Base-by-base conservation (phyloP, 2,888 invertebrate genomes). In the Cepaea hortensis region DNA sequence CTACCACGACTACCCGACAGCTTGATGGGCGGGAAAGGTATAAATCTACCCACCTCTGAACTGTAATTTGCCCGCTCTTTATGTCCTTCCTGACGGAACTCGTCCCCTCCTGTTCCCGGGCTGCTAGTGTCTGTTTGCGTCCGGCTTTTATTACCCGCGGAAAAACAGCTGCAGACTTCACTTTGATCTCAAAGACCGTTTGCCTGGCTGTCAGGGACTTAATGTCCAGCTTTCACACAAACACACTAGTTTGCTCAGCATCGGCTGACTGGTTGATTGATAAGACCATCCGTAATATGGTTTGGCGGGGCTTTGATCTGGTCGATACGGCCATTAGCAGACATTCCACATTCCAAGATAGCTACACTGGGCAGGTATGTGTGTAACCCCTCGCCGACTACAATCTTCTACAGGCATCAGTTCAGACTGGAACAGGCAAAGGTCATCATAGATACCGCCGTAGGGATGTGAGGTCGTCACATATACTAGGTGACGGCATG, bases 281-380 rank as follows among this genome's bases (percentile, higher is more conserved):
- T 73, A 82, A 72, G 73, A 75, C 9, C 55, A 18, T 70, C 68
- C 2, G 23, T 68, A 84, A 84, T 77, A 84, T 50, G 23, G 11
- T 65, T n/a, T 50, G 3, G 15, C n/a, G n/a, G 1, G 48, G 76
- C 72, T 84, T 84, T 84, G 84, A 84, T 84, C 65, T 84, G 13
- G 20, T 65, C 4, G 20, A 62, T 18, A 50, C 20, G 77, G 65
- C 84, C 76, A 84, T 84, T 84, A 84, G 77, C 23, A 23, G 20
- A 55, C 48, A n/a, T 76, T 84, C 84, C 23, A 48, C 84, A 77
- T 84, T 50, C 84, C 84, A 23, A 77, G 50, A 70, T 62, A 55
- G 70, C 84, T 75, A 65, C 50, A 68, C 68, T 50, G n/a, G 55
- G 18, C 23, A 68, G 84, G 77, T 68, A 84, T 68, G 84, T 62